Evolutionary conservation across 2,797 vertebrate species (phyloP).

Genomic region (Nasua narica): DNA sequence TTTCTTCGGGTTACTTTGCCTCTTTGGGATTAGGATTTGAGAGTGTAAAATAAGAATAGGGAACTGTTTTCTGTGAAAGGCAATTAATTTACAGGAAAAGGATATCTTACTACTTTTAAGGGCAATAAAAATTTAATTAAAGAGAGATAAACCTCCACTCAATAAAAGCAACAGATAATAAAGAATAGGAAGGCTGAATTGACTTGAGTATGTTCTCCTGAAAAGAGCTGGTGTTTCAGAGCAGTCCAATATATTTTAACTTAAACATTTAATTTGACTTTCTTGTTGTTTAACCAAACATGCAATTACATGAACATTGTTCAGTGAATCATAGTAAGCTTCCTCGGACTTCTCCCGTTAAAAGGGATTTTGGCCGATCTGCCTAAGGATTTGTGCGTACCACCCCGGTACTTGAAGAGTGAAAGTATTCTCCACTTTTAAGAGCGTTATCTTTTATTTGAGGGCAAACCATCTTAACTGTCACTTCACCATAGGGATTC

Average conservation of each 20-base stretch:
- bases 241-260: background rate
- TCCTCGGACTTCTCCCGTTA: background rate
- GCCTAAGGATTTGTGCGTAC: background rate
- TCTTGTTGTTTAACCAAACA: background rate
- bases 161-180: background rate
- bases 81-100: background rate
- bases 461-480: background rate
- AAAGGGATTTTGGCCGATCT: background rate
- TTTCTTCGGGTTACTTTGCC: background rate
- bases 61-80: background rate
- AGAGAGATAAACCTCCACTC: background rate
- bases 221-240: conserved; percentile 14
- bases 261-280: conserved; percentile 33
- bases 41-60: background rate
- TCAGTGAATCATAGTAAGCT: background rate
- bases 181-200: background rate
- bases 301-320: background rate
- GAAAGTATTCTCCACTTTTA: background rate
- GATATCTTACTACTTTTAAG: background rate
- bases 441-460: background rate
- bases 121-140: background rate
- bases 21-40: conserved; percentile 17
- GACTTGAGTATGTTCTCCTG: background rate
- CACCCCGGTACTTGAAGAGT: background rate
- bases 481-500: background rate